Conservation (phyloP, 2,797 vertebrate genomes). For the Novumbra hubbsi region DNA sequence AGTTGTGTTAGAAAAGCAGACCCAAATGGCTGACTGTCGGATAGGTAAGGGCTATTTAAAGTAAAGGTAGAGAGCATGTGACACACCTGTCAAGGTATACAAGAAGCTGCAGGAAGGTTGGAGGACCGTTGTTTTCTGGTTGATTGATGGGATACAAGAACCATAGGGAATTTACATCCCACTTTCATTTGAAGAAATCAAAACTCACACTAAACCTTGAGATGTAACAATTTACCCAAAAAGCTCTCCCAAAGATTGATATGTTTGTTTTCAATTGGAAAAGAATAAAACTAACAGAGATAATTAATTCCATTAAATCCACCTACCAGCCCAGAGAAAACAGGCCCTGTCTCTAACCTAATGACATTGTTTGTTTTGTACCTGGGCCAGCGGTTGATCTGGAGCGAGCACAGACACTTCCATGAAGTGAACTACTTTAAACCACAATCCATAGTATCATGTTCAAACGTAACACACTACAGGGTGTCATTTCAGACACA, state of each 20-base stretch:
- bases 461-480: neutral
- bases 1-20: neutral
- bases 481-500: conserved; percentile 28
- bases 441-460: neutral
- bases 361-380: neutral
- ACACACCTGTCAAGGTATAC: neutral
- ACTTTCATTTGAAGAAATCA: neutral
- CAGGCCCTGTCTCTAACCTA: neutral
- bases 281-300: neutral
- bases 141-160: neutral
- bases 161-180: neutral
- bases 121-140: neutral
- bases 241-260: neutral
- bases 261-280: neutral
- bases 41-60: neutral
- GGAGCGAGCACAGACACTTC: neutral
- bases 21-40: neutral
- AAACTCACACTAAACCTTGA: neutral
- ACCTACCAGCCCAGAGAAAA: neutral
- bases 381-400: neutral
- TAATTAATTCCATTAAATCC: neutral
- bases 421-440: neutral
- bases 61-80: neutral
- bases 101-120: neutral
- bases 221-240: neutral